Conservation (phyloP, 2,113 vertebrate species). For the Halcyon senegalensis region DNA sequence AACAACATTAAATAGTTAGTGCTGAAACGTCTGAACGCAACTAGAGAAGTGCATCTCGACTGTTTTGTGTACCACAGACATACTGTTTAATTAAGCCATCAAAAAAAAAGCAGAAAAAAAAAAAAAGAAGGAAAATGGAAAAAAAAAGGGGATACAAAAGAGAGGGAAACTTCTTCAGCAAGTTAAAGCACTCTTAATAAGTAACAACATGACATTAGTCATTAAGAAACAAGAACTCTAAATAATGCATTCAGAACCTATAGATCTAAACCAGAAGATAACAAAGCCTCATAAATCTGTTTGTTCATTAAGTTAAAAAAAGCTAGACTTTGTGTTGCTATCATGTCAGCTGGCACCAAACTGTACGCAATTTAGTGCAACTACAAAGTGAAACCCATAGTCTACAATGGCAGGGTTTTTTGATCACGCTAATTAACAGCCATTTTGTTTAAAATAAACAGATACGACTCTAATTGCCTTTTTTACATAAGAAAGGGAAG, state of each 20-base stretch:
- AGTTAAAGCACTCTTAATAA: constrained; percentile 80
- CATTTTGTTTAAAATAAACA: constrained; percentile 99
- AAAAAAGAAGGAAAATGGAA: neutral
- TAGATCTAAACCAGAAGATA: constrained; percentile 83
- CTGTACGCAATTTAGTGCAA: constrained; percentile 84
- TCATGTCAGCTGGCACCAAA: constrained; percentile 95
- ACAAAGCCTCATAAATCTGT: constrained; percentile 84
- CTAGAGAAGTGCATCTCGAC: neutral
- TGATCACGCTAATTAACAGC: constrained; percentile 99
- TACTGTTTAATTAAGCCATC: constrained; percentile 65
- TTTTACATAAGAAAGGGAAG: constrained; percentile 99
- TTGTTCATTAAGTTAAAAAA: constrained; percentile 89
- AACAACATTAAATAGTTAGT: neutral
- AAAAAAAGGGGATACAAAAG: constrained; percentile 52
- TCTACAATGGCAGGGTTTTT: constrained; percentile 92
- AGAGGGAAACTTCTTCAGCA: constrained; percentile 70
- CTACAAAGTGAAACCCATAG: constrained; percentile 93
- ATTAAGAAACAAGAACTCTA: constrained; percentile 79
- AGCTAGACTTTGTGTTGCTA: constrained; percentile 86
- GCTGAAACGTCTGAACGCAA: constrained; percentile 38
- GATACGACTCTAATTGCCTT: constrained; percentile 99
- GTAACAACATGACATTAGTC: constrained; percentile 77
- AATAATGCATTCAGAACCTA: constrained; percentile 77
- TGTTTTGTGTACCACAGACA: constrained; percentile 25
- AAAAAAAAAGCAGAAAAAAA: neutral